Percentiles rank a stretch among this genome's conserved stretches.
Evolutionary conservation across 2,888 invertebrate genomes (phyloP).

Genomic region (Standfussiana lucernea): DNA sequence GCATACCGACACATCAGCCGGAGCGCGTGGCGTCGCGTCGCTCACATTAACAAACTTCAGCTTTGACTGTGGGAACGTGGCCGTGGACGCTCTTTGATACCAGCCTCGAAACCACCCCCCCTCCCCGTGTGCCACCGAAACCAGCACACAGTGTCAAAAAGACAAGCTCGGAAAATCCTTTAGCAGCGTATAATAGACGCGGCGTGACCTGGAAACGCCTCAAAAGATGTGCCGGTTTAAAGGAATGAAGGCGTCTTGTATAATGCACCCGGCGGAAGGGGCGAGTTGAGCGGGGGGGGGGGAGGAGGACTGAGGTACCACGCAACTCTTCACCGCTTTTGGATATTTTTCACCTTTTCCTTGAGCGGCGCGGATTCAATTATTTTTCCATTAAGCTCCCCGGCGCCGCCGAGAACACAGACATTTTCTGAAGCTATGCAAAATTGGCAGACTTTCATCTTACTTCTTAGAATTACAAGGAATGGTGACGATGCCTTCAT

Average conservation of each 20-base stretch:
- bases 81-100: conserved; percentile 33
- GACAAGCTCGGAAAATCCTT: conserved; percentile 57
- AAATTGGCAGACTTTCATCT: conserved; percentile 27
- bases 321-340: conserved; percentile 61
- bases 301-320: not conserved
- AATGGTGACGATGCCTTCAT: not conserved
- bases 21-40: not conserved
- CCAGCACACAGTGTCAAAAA: conserved; percentile 53
- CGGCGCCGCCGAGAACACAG: conserved; percentile 36
- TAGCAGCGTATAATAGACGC: conserved; percentile 48
- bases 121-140: conserved; percentile 11
- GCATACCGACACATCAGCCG: not conserved
- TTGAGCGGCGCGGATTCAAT: conserved; percentile 65
- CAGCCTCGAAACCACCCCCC: too few relatives aligned
- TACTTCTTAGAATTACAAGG: conserved; percentile 13
- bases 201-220: conserved; percentile 66
- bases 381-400: conserved; percentile 70
- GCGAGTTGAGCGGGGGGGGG: not conserved
- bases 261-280: conserved; percentile 51
- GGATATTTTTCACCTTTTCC: conserved; percentile 67
- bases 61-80: conserved; percentile 15
- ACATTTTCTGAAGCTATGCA: conserved; percentile 16
- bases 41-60: conserved; percentile 26
- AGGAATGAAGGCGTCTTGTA: conserved; percentile 62
- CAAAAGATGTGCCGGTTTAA: conserved; percentile 65